Evolutionary conservation across 2,113 vertebrate species (phyloP).

Genomic region (Larimichthys polyactis): DNA sequence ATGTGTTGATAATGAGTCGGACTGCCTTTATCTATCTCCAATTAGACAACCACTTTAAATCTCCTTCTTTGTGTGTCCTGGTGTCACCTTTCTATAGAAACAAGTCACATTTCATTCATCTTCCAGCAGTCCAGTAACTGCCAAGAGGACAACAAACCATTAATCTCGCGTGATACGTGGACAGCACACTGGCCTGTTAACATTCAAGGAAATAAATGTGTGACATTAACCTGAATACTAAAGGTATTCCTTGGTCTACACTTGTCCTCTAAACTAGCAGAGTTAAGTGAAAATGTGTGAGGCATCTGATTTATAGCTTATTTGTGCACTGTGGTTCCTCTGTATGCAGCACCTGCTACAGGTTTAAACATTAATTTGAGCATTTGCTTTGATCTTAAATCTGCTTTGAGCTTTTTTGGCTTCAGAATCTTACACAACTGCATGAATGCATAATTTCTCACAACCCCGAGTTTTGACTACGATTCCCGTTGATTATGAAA

Average conservation of each 20-base stretch:
- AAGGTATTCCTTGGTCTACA: slow-evolving; percentile 4
- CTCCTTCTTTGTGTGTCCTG: slow-evolving; percentile 32
- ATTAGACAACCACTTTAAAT: slow-evolving; percentile 72
- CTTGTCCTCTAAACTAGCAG: slow-evolving; percentile 14
- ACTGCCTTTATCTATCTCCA: slow-evolving; percentile 62
- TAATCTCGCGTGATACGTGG: slow-evolving; percentile 51
- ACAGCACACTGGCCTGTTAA: slow-evolving; percentile 42
- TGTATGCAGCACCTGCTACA: slow-evolving; percentile 6
- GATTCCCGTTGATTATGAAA: slow-evolving; percentile 18
- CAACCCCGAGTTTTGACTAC: not conserved
- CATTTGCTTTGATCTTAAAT: slow-evolving; percentile 21
- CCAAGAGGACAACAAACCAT: slow-evolving; percentile 60
- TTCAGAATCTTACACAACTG: not conserved
- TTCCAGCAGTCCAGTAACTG: slow-evolving; percentile 56
- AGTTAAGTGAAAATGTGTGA: not conserved
- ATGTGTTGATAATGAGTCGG: slow-evolving; percentile 69
- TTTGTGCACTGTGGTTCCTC: not conserved
- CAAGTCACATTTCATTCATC: slow-evolving; percentile 73
- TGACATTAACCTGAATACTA: slow-evolving; percentile 5
- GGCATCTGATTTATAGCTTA: not conserved
- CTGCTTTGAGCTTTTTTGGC: slow-evolving; percentile 7
- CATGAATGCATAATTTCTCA: slow-evolving; percentile 7
- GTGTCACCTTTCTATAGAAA: slow-evolving; percentile 38
- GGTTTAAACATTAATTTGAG: slow-evolving; percentile 17
- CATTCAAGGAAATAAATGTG: slow-evolving; percentile 45